Conservation (phyloP, 2,888 invertebrate species). For the Thelaira solivaga region DNA sequence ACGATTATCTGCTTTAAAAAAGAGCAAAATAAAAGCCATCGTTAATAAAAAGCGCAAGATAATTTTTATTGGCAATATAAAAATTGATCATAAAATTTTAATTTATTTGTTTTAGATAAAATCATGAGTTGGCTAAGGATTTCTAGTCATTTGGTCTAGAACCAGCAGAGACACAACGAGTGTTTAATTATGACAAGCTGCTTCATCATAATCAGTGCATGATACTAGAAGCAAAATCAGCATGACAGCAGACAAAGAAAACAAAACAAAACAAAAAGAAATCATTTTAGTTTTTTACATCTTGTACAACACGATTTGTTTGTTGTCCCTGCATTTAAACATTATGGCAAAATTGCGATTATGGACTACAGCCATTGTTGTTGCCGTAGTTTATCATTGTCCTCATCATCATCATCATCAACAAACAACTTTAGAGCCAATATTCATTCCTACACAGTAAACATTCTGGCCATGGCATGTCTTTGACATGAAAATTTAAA, state of each 20-base stretch:
- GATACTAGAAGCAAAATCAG: constrained; percentile 66
- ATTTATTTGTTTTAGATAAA: constrained; percentile 54
- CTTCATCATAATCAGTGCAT: constrained; percentile 74
- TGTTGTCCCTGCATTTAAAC: neutral
- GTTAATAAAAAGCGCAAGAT: constrained; percentile 21
- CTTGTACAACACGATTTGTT: neutral
- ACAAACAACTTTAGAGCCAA: neutral
- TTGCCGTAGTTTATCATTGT: constrained; percentile 4
- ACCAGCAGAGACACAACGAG: constrained; percentile 60
- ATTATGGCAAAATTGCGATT: constrained; percentile 7
- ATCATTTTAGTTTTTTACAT: neutral
- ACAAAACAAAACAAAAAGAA: neutral
- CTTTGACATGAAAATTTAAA: constrained; percentile 36
- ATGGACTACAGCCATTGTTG: neutral
- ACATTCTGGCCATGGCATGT: constrained; percentile 33
- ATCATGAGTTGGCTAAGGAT: constrained; percentile 49
- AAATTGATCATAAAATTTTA: constrained; percentile 47
- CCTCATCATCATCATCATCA: neutral
- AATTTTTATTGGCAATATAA: constrained; percentile 22
- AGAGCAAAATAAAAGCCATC: too few species aligned
- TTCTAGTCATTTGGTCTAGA: neutral
- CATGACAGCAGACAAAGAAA: constrained; percentile 21
- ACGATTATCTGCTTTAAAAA: neutral
- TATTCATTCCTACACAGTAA: constrained; percentile 41
- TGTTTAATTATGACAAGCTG: constrained; percentile 74